Conservation (phyloP, 2,888 invertebrate genomes). For the Marasmarcha lunaedactyla region DNA sequence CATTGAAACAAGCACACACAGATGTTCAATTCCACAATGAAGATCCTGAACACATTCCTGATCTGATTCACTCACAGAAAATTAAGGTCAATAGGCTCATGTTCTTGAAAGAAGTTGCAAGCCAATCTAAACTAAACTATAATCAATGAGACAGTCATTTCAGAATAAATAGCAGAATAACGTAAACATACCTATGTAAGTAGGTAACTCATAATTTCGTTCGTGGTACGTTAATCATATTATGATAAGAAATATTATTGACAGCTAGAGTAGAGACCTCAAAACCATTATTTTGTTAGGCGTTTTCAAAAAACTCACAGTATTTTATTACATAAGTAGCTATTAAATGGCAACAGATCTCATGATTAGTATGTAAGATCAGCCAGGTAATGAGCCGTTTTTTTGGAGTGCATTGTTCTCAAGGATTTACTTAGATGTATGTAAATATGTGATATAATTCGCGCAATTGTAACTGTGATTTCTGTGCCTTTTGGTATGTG, state of each 20-base stretch:
- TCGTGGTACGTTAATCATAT: not conserved
- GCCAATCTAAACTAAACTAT: constrained; percentile 57
- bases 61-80: constrained; percentile 31
- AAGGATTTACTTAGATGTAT: not conserved
- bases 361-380: too few relatives aligned
- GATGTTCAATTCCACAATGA: constrained; percentile 7
- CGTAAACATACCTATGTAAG: too few relatives aligned
- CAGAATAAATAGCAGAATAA: too few relatives aligned
- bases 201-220: not conserved
- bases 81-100: constrained; percentile 64
- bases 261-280: too few relatives aligned
- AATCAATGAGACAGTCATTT: not conserved
- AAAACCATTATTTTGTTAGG: too few relatives aligned
- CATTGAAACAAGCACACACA: too few relatives aligned
- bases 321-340: too few relatives aligned
- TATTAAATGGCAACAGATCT: too few relatives aligned
- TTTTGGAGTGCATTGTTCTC: not conserved
- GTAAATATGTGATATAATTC: not conserved
- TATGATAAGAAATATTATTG: too few relatives aligned
- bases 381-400: too few relatives aligned
- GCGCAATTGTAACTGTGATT: constrained; percentile 30
- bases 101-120: constrained; percentile 70
- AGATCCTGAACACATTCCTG: constrained; percentile 11
- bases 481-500: constrained; percentile 28
- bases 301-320: too few relatives aligned